Base-by-base conservation (phyloP, 2,888 invertebrate genomes). In the Ametastegia equiseti region DNA sequence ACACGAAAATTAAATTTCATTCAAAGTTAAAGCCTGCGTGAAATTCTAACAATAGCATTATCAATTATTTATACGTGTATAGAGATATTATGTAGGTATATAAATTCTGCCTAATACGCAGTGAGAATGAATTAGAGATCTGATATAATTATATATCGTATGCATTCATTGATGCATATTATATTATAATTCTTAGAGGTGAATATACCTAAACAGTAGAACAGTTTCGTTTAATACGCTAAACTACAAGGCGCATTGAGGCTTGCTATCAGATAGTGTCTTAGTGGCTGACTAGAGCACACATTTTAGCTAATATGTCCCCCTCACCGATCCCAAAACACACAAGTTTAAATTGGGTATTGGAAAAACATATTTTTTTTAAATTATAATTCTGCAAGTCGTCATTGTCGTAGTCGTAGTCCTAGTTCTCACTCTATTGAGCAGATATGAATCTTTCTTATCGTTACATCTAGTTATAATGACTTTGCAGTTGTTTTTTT, bases 231-330 rank as follows among this genome's bases (percentile, higher is more conserved):
- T 39, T 75, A 75, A 75, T 71, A 65, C 19, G 42, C 85, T 88
- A 87, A 80, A 87, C 87, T 89, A 89, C 88, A 90, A 90, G 88
- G 88, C 89, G 88, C 89, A 87, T 89, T 88, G 85, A 90, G 89
- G 89, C 87, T 88, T 87, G 85, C 81, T 85, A 83, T 80, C n/a
- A n/a, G 82, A 83, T 80, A 88, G 82, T 87, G 85, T 87, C 83
- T 87, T 86, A 84, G 87, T 89, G 86, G 87, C 88, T 89, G 90
- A 90, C 90, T 90, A 90, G 90, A 88, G 88, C 89, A 88, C 88
- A 89, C 88, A 88, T 87, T 85, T 88, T 86, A 78, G 33, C 81
- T 81, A 60, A 30, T 65, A 65, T 47, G 63, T 81, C 45, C 60
- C 73, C 45, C 73, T 54, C 67, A 60, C 54, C 71, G 9, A 57